phyloP scores from a whole-genome alignment of 2,797 vertebrate genomes.

The Luscinia megarhynchos region DNA sequence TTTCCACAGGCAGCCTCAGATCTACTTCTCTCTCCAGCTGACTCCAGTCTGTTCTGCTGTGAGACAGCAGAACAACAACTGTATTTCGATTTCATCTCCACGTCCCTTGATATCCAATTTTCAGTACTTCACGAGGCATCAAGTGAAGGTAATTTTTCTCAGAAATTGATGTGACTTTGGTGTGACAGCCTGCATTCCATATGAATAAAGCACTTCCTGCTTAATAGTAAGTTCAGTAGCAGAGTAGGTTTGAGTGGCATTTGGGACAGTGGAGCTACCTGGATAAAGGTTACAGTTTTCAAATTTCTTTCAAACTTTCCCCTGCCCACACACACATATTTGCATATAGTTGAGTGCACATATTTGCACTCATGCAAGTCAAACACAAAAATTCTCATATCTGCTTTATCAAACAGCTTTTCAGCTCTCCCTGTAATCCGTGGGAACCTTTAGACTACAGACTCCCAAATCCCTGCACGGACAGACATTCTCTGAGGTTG shows the following conservation, averaged over 20 bases:
- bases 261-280: background rate
- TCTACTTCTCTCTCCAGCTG: background rate
- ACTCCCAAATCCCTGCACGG: background rate
- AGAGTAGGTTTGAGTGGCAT: background rate
- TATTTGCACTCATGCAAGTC: background rate
- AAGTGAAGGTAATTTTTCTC: background rate
- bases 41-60: background rate
- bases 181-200: background rate
- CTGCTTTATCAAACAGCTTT: background rate
- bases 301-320: background rate
- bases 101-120: background rate
- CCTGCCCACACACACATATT: background rate
- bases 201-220: background rate
- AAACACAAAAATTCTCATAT: background rate
- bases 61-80: background rate
- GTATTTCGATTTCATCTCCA: background rate
- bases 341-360: background rate
- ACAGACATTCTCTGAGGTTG: background rate
- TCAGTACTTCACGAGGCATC: background rate
- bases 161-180: background rate
- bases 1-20: background rate
- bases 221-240: background rate
- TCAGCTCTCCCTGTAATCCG: background rate
- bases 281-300: background rate
- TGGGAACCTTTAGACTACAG: background rate